These are phyloP conservation scores for Lampris incognitus DNA, from an alignment of 2,113 vertebrate species.

Conservation along the genomic window DNA sequence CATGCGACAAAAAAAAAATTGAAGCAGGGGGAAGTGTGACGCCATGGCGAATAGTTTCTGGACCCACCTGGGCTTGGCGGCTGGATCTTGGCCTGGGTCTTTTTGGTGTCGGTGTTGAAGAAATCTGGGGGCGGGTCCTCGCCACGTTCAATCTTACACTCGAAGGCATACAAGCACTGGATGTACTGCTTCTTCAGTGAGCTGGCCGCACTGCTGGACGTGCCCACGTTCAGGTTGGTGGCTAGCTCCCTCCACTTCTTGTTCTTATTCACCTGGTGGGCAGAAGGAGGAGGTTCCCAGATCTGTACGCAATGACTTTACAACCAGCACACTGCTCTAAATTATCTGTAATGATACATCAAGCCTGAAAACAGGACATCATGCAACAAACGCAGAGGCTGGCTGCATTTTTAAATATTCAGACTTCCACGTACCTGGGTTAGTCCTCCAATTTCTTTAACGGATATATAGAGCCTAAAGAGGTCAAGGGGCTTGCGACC, in stretches of 20 bases:
- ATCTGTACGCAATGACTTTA: not conserved
- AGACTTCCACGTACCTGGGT: slow-evolving; percentile 85
- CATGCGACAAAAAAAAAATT: not conserved
- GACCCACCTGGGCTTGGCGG: slow-evolving; percentile 96
- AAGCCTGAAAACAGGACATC: too few relatives aligned
- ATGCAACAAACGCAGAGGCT: not conserved
- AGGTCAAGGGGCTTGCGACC: slow-evolving; percentile 98
- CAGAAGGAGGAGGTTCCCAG: slow-evolving; percentile 23
- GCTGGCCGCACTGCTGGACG: slow-evolving; percentile 97
- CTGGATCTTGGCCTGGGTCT: slow-evolving; percentile 96
- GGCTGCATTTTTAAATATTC: too few relatives aligned
- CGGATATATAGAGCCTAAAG: slow-evolving; percentile 95
- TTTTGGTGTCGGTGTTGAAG: slow-evolving; percentile 94
- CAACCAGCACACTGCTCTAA: not conserved
- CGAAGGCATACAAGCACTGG: slow-evolving; percentile 98
- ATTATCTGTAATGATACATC: not conserved
- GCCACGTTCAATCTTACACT: slow-evolving; percentile 98
- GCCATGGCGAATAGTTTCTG: not conserved
- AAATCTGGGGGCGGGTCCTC: slow-evolving; percentile 98
- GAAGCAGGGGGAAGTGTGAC: not conserved
- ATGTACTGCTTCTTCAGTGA: slow-evolving; percentile 99
- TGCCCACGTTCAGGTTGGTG: slow-evolving; percentile 97
- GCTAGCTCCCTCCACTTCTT: slow-evolving; percentile 99
- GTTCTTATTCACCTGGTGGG: slow-evolving; percentile 95
- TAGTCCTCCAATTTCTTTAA: slow-evolving; percentile 98